Evolutionary conservation across 2,888 invertebrate species (phyloP).

Genomic region (Phaedon cochleariae): DNA sequence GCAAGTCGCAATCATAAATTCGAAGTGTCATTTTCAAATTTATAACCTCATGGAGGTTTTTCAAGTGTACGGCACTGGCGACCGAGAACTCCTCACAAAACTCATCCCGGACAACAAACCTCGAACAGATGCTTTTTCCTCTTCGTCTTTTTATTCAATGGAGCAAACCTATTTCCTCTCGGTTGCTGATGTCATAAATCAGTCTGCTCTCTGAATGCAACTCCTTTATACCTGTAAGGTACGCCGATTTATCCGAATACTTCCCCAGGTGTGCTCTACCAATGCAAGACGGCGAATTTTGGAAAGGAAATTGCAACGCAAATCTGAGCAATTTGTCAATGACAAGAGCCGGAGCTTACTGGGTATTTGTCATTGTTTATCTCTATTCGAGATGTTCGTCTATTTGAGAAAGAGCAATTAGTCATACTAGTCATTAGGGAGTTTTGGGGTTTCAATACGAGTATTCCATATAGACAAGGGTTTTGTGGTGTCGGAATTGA

Average conservation of each 20-base stretch:
- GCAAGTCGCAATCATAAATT: no score
- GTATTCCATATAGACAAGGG: background rate
- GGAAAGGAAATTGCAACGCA: constrained; percentile 18
- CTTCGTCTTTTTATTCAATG: background rate
- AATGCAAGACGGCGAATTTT: constrained; percentile 14
- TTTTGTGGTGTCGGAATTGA: background rate
- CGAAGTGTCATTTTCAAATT: no score
- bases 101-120: background rate
- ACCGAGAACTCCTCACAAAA: no score
- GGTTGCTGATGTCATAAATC: constrained; percentile 17
- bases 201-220: constrained; percentile 24
- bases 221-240: constrained; percentile 27
- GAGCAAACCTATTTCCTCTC: background rate
- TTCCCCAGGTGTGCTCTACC: constrained; percentile 9
- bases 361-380: constrained; percentile 21
- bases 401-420: background rate
- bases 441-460: background rate
- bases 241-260: constrained; percentile 27
- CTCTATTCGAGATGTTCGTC: constrained; percentile 3
- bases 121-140: background rate
- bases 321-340: constrained; percentile 20
- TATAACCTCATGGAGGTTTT: no score
- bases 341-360: background rate
- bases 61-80: no score
- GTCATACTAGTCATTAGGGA: background rate